phyloP scores from a whole-genome alignment of 2,888 invertebrate species.

The Arrhopalites spinosus region DNA sequence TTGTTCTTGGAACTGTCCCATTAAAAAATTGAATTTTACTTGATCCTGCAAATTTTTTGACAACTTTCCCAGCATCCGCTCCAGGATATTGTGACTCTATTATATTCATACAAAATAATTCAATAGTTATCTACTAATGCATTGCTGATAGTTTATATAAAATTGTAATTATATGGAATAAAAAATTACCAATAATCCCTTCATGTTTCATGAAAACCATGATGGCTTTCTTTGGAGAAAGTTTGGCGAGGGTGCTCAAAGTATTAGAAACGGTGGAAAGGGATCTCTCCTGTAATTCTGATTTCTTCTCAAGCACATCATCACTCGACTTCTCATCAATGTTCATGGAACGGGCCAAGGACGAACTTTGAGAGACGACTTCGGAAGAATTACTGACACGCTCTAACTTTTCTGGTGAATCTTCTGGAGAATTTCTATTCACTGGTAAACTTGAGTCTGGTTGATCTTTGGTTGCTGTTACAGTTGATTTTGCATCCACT shows the following conservation, averaged over 20 bases:
- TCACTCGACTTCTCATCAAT: neutral
- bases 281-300: neutral
- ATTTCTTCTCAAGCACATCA: neutral
- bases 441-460: neutral
- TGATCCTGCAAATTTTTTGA: constrained; percentile 54
- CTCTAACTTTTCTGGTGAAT: neutral
- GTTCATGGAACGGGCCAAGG: neutral
- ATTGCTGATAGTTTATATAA: too few relatives aligned
- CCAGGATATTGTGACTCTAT: constrained; percentile 44
- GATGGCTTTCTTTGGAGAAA: constrained; percentile 55
- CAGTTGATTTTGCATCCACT: neutral
- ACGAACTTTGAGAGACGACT: neutral
- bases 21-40: constrained; percentile 56
- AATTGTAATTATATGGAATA: too few relatives aligned
- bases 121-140: too few relatives aligned
- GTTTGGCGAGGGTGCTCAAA: constrained; percentile 49
- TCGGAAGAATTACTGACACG: neutral
- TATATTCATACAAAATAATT: too few relatives aligned
- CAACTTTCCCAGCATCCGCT: constrained; percentile 54
- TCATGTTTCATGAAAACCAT: constrained; percentile 53
- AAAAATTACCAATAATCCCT: too few relatives aligned
- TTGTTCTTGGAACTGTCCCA: constrained; percentile 48
- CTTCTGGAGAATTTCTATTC: neutral
- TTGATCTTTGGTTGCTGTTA: neutral
- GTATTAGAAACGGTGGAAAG: constrained; percentile 41